Evolutionary conservation across 2,888 invertebrate species (phyloP), one percentile per base, ranked within the genome.

Genomic region (Acrocyrtus sp.): DNA sequence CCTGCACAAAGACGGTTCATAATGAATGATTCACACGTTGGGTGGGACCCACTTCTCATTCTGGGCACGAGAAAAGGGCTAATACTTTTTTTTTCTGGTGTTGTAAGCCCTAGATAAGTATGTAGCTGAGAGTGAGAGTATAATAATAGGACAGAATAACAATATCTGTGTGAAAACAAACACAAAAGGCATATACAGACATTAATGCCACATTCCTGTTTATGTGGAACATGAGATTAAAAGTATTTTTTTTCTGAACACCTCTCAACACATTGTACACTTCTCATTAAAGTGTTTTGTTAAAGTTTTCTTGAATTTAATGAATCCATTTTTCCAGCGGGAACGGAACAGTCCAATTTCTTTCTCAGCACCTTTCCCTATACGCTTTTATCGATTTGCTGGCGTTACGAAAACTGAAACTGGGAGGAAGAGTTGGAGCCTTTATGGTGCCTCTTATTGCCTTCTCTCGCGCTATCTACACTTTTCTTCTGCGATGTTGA

Each of bases 11-110:
- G 12, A 34, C 12, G 12, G 12, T 8, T 12, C 5, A 34, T 41
- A 51, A 51, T 41, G 41, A 51, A 62, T 34, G 41, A 41, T 51
- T 62, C 62, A 51, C 62, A 62, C 51, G 29, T 51, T 62, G 65
- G 56, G 48, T 66, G 66, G 48, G 48, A 48, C 48, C 19, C 26
- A 8, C 51, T 53, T 65, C 47, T 57, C 29, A 65, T 54, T 65
- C 56, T 5, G 21, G 15, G 41, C 56, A 41, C 39, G 41, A 56
- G 41, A 29, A 34, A 12, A 34, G 34, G 34, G 34, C 34, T 12
- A 34, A 34, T 5, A 5, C 5, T 12, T 34, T 34, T 34, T 34
- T 34, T 34, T 12, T 34, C 6, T 34, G 34, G 34, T n/a, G n/a
- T n/a, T n/a, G n/a, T n/a, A n/a, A n/a, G n/a, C n/a, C n/a, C n/a